Evolutionary conservation across 2,888 invertebrate species (phyloP).

Genomic region (Eilema sororculum): DNA sequence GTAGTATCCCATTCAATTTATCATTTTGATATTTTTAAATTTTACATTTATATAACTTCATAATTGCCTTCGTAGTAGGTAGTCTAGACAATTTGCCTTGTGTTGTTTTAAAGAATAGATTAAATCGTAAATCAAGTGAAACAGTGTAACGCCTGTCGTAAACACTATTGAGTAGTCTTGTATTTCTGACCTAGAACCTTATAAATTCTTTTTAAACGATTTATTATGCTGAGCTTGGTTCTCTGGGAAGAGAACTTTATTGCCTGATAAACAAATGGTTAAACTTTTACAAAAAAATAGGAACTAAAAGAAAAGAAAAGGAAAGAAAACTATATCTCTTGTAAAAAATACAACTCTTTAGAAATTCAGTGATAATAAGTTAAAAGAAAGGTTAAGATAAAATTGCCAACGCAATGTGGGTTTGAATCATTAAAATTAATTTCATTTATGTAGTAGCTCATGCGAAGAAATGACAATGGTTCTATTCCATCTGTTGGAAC

Average conservation of each 20-base stretch:
- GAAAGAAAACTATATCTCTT: conserved; percentile 52
- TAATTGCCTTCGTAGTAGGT: conserved; percentile 22
- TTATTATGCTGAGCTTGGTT: conserved; percentile 56
- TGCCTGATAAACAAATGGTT: conserved; percentile 62
- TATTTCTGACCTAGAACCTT: conserved; percentile 28
- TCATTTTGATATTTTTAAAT: conserved; percentile 21
- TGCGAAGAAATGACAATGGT: conserved; percentile 37
- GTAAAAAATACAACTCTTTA: conserved; percentile 34
- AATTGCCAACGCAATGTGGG: conserved; percentile 15
- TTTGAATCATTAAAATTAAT: conserved; percentile 24
- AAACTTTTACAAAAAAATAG: conserved; percentile 59
- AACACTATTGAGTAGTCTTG: conserved; percentile 34
- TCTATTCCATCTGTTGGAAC: conserved; percentile 29
- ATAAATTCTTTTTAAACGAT: conserved; percentile 52
- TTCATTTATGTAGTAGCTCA: conserved; percentile 23
- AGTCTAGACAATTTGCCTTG: conserved; percentile 14
- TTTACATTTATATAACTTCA: conserved; percentile 22
- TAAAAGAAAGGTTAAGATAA: conserved; percentile 17
- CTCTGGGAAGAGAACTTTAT: conserved; percentile 54
- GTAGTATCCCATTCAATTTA: conserved; percentile 26
- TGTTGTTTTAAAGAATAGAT: conserved; percentile 10
- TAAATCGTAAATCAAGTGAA: conserved; percentile 6
- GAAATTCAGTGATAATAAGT: conserved; percentile 36
- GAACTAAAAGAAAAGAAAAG: no score
- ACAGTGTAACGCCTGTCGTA: conserved; percentile 8